Base-by-base conservation (phyloP, 2,113 vertebrate genomes). In the Tinamus guttatus region DNA sequence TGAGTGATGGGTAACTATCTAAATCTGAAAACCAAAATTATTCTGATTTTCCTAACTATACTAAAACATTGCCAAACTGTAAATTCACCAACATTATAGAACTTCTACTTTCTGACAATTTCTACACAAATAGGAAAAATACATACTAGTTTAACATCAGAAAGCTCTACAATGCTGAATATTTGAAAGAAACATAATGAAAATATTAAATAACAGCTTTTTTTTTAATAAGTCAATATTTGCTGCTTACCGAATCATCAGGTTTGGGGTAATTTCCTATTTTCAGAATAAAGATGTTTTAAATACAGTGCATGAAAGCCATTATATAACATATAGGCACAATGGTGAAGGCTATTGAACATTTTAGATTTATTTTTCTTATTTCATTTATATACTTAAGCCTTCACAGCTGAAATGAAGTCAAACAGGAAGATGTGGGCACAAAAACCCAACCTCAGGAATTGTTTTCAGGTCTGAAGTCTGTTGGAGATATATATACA, bases 171-270 rank as follows among this genome's bases (percentile, higher is more conserved):
- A 41, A 22, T 58, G 32, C 2, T 47, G 56, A 59, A 25, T 59
- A n/a, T 51, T 51, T 51, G 12, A 51, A 51, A 51, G 24, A 51
- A 47, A 20, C 45, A 17, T 16, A 54, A 54, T 30, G 28, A 38
- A 67, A 27, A 45, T 5, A 34, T 25, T 10, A 28, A 49, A 34
- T 0, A 70, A 21, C 0, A 70, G 2, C 1, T 65, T 0, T 70
- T 54, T 52, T 47, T 51, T 27, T 12, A 78, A 18, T 20, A 52
- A 27, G 28, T 24, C 1, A 22, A 2, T 52, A 62, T 18, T 85
- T 4, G 13, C 5, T 73, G 4, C 11, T 85, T 58, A 43, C 5
- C 2, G 63, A 38, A 68, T 73, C 3, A 54, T 47, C 32, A 41
- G 28, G 9, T 79, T 74, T 76, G 11, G 3, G 2, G 2, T 30